Evolutionary conservation across 2,113 vertebrate species (phyloP).

Genomic region (Triplophysa siluroides): DNA sequence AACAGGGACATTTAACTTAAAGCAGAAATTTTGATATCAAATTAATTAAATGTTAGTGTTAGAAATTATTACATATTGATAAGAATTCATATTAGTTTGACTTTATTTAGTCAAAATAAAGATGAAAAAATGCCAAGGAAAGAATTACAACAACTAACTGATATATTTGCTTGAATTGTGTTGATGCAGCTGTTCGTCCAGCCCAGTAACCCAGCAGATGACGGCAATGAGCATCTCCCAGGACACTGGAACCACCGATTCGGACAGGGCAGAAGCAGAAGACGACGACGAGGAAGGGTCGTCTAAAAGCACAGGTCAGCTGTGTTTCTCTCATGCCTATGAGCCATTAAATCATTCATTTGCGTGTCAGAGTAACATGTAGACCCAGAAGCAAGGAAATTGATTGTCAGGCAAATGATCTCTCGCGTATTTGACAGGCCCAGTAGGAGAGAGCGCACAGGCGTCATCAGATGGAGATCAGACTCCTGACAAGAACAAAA

Average conservation of each 20-base stretch:
- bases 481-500: slow-evolving; percentile 82
- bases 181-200: slow-evolving; percentile 73
- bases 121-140: too few species aligned
- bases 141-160: neutral
- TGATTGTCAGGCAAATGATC: neutral
- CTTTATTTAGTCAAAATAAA: too few species aligned
- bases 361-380: slow-evolving; percentile 10
- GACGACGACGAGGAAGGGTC: slow-evolving; percentile 73
- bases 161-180: slow-evolving; percentile 10
- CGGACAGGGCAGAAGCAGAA: slow-evolving; percentile 71
- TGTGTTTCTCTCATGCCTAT: neutral
- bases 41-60: too few species aligned
- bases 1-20: too few species aligned
- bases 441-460: slow-evolving; percentile 74
- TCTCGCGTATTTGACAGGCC: slow-evolving; percentile 61
- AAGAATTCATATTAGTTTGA: too few species aligned
- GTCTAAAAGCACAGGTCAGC: slow-evolving; percentile 69
- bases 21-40: too few species aligned
- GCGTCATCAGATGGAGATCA: slow-evolving; percentile 79
- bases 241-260: slow-evolving; percentile 74
- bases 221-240: slow-evolving; percentile 90
- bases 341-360: slow-evolving; percentile 15
- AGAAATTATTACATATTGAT: too few species aligned
- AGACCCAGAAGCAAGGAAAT: neutral
- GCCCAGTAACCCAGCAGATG: slow-evolving; percentile 90